Conservation (phyloP, 2,113 vertebrate species). For the Brienomyrus longianalis region DNA sequence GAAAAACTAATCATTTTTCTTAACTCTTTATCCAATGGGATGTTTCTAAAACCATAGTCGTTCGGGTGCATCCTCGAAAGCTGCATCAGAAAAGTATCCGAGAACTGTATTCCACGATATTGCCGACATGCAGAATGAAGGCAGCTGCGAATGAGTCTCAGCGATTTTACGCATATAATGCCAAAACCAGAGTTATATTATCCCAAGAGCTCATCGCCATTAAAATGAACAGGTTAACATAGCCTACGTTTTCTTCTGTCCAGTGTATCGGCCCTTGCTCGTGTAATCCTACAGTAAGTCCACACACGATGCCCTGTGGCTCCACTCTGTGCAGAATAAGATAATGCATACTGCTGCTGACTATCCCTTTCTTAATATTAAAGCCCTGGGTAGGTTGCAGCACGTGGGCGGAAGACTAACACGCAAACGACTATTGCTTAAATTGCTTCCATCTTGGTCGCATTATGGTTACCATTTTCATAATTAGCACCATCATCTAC, state of each 20-base stretch:
- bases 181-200: neutral
- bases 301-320: neutral
- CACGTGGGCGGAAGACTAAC: slow-evolving; percentile 74
- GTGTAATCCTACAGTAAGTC: neutral
- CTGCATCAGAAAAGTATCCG: neutral
- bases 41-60: slow-evolving; percentile 13
- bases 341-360: slow-evolving; percentile 6
- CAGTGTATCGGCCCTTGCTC: neutral
- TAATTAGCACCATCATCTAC: slow-evolving; percentile 84
- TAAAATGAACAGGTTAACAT: neutral
- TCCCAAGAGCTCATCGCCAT: neutral
- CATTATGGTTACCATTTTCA: slow-evolving; percentile 77
- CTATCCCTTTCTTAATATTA: slow-evolving; percentile 45
- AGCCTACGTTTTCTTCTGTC: neutral
- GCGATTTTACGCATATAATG: neutral
- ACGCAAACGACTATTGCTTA: slow-evolving; percentile 76
- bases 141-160: neutral
- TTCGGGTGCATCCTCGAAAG: neutral
- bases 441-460: slow-evolving; percentile 84
- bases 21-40: slow-evolving; percentile 26
- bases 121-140: neutral
- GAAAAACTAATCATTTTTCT: slow-evolving; percentile 35
- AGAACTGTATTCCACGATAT: slow-evolving; percentile 1
- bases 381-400: slow-evolving; percentile 51
- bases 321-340: slow-evolving; percentile 7